Conservation (phyloP, 2,888 invertebrate species). For the Euplagia quadripunctaria region DNA sequence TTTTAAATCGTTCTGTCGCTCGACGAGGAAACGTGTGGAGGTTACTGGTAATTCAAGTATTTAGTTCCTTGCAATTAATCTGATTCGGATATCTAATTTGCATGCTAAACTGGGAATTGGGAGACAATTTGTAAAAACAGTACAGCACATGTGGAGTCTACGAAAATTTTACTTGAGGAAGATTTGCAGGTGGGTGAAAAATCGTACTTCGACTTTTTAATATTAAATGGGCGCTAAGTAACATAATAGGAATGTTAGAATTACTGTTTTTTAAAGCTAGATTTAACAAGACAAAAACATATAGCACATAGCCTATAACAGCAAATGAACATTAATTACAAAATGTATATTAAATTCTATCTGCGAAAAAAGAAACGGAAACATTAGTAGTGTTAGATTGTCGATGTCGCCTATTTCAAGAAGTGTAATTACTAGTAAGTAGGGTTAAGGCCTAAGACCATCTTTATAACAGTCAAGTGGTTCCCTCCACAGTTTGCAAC, state of each 20-base stretch:
- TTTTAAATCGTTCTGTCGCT: conserved; percentile 43
- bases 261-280: neutral
- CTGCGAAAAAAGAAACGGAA: too few relatives aligned
- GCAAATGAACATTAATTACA: too few relatives aligned
- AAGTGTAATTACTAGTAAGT: too few relatives aligned
- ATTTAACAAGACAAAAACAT: neutral
- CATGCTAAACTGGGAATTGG: conserved; percentile 10
- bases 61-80: conserved; percentile 40
- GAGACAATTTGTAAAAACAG: neutral
- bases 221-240: neutral
- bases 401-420: too few relatives aligned
- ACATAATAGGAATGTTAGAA: neutral
- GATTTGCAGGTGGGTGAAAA: neutral
- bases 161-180: neutral
- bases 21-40: conserved; percentile 56
- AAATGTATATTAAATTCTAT: too few relatives aligned
- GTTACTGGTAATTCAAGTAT: conserved; percentile 55
- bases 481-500: too few relatives aligned
- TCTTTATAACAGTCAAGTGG: too few relatives aligned
- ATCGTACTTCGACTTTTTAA: neutral
- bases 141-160: neutral
- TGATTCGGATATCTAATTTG: conserved; percentile 30
- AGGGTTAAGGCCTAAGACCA: too few relatives aligned
- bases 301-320: too few relatives aligned
- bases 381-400: too few relatives aligned